Evolutionary conservation across 1,140 invertebrate genomes (phyloP).

Genomic region (Orius insidiosus): DNA sequence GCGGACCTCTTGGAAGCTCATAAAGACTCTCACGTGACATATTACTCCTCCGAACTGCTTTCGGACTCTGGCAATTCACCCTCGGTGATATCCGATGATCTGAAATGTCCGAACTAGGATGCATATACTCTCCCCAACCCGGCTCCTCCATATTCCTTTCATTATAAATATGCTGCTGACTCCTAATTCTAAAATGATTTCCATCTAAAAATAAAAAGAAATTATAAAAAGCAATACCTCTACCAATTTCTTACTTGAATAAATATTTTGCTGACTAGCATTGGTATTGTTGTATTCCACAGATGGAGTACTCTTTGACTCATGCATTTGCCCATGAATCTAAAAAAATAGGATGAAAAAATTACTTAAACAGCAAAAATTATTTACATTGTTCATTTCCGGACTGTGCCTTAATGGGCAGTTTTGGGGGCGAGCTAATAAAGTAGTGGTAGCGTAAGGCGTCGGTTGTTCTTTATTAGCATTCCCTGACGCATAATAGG

Average conservation of each 20-base stretch:
- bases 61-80: slow-evolving; percentile 14
- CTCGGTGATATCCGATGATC: slow-evolving; percentile 10
- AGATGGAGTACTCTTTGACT: slow-evolving; percentile 14
- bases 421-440: slow-evolving; percentile 26
- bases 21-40: slow-evolving; percentile 15
- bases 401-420: slow-evolving; percentile 16
- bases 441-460: slow-evolving; percentile 68
- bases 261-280: slow-evolving; percentile 15
- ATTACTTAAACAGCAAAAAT: too few relatives aligned
- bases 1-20: slow-evolving; percentile 5
- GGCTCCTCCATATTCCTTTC: slow-evolving; percentile 6
- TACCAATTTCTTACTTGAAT: slow-evolving; percentile 7
- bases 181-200: slow-evolving; percentile 10
- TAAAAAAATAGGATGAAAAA: slow-evolving; percentile 1
- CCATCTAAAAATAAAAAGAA: slow-evolving; percentile 7
- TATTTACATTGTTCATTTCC: slow-evolving; percentile 15
- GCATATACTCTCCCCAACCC: slow-evolving; percentile 10
- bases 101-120: slow-evolving; percentile 5
- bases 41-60: slow-evolving; percentile 8
- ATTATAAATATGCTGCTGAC: slow-evolving; percentile 12
- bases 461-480: slow-evolving; percentile 48
- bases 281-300: slow-evolving; percentile 14
- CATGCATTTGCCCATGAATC: slow-evolving; percentile 11
- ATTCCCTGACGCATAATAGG: slow-evolving; percentile 46
- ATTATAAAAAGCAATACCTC: neutral